Evolutionary conservation across 2,797 vertebrate genomes (phyloP).

Genomic region (Hemibagrus guttatus): DNA sequence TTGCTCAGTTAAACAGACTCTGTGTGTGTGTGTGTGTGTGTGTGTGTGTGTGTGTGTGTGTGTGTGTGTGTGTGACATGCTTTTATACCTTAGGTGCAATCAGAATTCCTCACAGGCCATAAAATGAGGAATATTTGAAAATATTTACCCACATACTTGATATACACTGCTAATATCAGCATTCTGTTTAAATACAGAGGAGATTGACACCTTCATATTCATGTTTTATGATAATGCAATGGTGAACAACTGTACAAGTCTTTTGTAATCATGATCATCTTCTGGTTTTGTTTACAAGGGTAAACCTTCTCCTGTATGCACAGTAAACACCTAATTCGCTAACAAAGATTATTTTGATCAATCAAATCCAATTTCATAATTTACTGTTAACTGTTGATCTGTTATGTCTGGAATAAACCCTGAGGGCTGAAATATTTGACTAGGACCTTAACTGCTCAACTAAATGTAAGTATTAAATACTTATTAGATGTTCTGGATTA

Average conservation of each 20-base stretch:
- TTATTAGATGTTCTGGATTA: background rate
- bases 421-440: background rate
- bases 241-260: background rate
- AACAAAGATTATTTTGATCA: background rate
- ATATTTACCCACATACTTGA: background rate
- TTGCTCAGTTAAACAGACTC: constrained; percentile 3
- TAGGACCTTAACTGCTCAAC: background rate
- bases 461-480: background rate
- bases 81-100: background rate
- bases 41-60: too few species aligned
- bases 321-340: background rate
- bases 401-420: background rate
- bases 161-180: background rate
- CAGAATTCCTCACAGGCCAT: background rate
- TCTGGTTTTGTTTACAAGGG: background rate
- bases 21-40: background rate
- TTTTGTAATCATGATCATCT: background rate
- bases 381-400: background rate
- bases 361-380: background rate
- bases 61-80: background rate
- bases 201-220: background rate
- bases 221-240: background rate
- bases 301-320: background rate
- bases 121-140: background rate
- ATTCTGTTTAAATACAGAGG: background rate